A percentile compares a stretch with the other conserved stretches of the same genome.
Evolutionary conservation across 2,113 vertebrate genomes (phyloP).

Genomic region (Salvelinus fontinalis): DNA sequence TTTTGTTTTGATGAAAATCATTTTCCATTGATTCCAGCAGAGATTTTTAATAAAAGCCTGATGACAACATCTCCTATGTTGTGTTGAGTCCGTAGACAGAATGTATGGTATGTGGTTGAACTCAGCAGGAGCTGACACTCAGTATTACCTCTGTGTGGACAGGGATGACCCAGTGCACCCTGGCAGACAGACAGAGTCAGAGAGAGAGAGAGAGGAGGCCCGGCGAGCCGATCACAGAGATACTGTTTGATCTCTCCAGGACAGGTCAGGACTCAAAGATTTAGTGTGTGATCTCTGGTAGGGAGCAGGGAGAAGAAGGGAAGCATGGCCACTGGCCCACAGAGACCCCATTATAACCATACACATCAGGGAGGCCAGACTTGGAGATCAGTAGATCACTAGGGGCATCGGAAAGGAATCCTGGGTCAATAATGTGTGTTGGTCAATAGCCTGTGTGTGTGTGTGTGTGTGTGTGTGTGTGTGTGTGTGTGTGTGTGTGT

Average conservation of each 20-base stretch:
- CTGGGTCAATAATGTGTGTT: background rate
- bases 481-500: too few species aligned
- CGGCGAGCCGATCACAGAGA: slow-evolving; percentile 43
- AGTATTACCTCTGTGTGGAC: slow-evolving; percentile 46
- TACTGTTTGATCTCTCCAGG: slow-evolving; percentile 60
- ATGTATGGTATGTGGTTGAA: slow-evolving; percentile 53
- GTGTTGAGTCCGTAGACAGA: slow-evolving; percentile 38
- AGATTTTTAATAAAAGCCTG: background rate
- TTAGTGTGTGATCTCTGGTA: slow-evolving; percentile 51
- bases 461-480: too few species aligned
- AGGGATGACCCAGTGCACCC: slow-evolving; percentile 20
- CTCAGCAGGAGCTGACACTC: slow-evolving; percentile 52
- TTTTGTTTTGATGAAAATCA: too few species aligned
- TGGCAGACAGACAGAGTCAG: slow-evolving; percentile 32
- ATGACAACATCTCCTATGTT: background rate
- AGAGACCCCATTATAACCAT: slow-evolving; percentile 34
- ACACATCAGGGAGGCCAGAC: slow-evolving; percentile 46
- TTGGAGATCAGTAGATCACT: slow-evolving; percentile 7
- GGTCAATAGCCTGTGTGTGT: background rate
- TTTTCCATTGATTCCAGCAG: too few species aligned
- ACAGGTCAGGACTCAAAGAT: slow-evolving; percentile 40
- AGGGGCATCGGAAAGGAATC: background rate
- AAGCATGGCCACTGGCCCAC: slow-evolving; percentile 30
- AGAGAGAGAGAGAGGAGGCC: slow-evolving; percentile 30
- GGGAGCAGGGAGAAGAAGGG: slow-evolving; percentile 10